Percentiles rank a stretch among this genome's conserved stretches.
Conservation (phyloP, 2,888 invertebrate species). For the Hydrotaea diabolus region DNA sequence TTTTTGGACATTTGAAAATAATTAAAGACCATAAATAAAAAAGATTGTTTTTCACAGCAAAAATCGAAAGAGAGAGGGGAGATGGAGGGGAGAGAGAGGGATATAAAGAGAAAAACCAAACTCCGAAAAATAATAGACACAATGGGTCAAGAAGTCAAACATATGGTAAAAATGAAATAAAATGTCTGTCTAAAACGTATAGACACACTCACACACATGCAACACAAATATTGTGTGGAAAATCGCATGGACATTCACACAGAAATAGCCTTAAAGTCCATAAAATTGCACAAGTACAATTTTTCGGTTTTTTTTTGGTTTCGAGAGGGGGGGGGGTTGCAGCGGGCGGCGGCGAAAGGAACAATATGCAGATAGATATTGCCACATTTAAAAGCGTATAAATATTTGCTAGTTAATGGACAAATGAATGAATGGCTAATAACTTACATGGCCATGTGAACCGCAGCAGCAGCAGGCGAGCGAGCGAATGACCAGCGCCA, state of each 20-base stretch:
- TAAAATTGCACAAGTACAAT: constrained; percentile 31
- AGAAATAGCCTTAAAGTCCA: constrained; percentile 47
- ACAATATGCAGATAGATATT: constrained; percentile 41
- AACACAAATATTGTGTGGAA: background rate
- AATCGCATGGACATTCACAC: constrained; percentile 18
- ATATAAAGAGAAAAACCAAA: background rate
- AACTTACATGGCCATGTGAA: constrained; percentile 60
- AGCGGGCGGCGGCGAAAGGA: background rate
- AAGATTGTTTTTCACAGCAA: constrained; percentile 47
- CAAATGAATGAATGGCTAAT: constrained; percentile 63
- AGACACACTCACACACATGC: constrained; percentile 8
- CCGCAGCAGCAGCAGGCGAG: background rate
- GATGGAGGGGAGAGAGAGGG: no score
- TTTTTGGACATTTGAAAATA: constrained; percentile 45
- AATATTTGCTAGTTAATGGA: constrained; percentile 56
- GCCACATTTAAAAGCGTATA: constrained; percentile 50
- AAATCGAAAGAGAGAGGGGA: background rate
- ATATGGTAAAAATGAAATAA: constrained; percentile 60
- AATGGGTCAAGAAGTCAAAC: constrained; percentile 67
- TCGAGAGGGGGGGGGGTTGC: background rate
- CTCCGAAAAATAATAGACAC: constrained; percentile 48
- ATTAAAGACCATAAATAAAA: constrained; percentile 65
- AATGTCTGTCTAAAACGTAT: constrained; percentile 31
- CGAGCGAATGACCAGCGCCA: no score
- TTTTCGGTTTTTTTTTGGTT: no score